Evolutionary conservation across 2,888 invertebrate species (phyloP).

Genomic region (Cyclophora albipunctata): DNA sequence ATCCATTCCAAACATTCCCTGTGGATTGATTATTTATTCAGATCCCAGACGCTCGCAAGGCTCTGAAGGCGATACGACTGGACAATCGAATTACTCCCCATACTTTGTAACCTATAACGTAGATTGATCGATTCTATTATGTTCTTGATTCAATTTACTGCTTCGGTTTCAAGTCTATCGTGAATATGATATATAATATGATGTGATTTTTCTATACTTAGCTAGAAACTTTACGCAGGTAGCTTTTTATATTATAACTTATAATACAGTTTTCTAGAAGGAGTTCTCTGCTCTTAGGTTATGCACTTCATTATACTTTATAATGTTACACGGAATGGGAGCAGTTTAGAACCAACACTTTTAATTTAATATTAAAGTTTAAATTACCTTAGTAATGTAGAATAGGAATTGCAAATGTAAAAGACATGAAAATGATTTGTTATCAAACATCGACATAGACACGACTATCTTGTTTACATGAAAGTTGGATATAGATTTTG

Average conservation of each 20-base stretch:
- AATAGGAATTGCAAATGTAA: too few species aligned
- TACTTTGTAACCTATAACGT: constrained; percentile 23
- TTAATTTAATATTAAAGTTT: too few species aligned
- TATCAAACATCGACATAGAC: not conserved
- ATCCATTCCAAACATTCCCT: constrained; percentile 11
- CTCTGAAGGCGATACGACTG: constrained; percentile 10
- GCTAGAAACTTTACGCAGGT: too few species aligned
- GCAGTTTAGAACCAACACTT: too few species aligned
- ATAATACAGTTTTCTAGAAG: too few species aligned
- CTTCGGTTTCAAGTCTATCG: constrained; percentile 11
- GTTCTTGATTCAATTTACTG: constrained; percentile 19
- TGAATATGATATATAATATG: constrained; percentile 6
- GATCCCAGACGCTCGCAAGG: constrained; percentile 9
- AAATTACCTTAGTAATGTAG: too few species aligned
- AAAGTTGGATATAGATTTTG: constrained; percentile 13
- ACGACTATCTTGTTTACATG: constrained; percentile 6
- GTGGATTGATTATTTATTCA: constrained; percentile 24
- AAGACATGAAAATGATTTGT: not conserved
- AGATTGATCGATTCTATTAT: constrained; percentile 24
- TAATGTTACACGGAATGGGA: too few species aligned
- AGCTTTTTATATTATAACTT: too few species aligned
- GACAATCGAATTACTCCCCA: constrained; percentile 20
- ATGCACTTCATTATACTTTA: too few species aligned
- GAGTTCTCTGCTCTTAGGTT: too few species aligned
- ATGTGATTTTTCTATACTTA: constrained; percentile 3